A percentile compares a stretch with the other conserved stretches of the same genome.
Evolutionary conservation across 2,113 vertebrate genomes (phyloP).

Genomic region (Rhea pennata): DNA sequence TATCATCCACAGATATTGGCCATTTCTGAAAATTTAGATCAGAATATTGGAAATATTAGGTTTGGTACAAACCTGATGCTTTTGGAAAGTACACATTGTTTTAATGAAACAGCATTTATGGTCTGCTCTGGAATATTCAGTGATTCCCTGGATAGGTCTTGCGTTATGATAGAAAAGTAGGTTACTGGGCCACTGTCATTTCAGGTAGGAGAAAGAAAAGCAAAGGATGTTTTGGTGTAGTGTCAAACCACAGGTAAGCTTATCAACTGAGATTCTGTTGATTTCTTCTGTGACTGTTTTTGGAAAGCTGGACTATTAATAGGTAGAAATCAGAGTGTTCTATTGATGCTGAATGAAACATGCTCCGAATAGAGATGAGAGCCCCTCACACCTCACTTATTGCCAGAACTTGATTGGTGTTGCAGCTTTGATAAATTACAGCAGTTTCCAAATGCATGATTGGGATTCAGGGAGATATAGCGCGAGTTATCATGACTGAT

Average conservation of each 20-base stretch:
- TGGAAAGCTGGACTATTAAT: not conserved
- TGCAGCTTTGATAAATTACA: conserved; percentile 51
- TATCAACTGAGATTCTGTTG: not conserved
- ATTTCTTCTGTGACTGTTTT: conserved; percentile 2
- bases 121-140: not conserved
- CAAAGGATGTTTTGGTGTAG: not conserved
- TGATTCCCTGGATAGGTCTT: not conserved
- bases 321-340: not conserved
- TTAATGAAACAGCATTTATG: not conserved
- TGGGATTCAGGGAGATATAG: not conserved
- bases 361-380: not conserved
- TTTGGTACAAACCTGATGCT: not conserved
- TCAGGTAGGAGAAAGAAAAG: not conserved
- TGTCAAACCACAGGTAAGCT: not conserved
- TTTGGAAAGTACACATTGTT: not conserved
- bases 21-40: not conserved
- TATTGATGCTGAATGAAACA: not conserved
- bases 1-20: not conserved
- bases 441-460: conserved; percentile 28
- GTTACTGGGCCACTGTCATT: not conserved
- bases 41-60: not conserved
- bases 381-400: not conserved
- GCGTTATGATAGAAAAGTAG: not conserved
- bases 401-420: conserved; percentile 7
- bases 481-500: conserved; percentile 5